phyloP scores from a whole-genome alignment of 2,113 vertebrate genomes.

The Petaurus breviceps region DNA sequence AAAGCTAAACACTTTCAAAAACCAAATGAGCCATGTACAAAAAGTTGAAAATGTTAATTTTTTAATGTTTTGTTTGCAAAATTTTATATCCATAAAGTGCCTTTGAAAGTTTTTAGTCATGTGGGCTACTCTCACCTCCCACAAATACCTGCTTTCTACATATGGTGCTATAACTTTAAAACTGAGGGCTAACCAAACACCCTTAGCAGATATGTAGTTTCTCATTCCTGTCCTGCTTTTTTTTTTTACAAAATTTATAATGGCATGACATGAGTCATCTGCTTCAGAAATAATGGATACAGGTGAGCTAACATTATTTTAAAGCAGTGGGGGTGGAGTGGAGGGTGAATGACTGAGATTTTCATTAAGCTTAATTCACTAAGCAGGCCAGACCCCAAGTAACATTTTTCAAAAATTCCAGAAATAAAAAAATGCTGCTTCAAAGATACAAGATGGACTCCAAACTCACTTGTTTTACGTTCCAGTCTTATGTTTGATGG shows the following conservation, averaged over 20 bases:
- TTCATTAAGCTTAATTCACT: conserved; percentile 50
- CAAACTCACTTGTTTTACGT: background rate
- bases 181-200: conserved; percentile 79
- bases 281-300: conserved; percentile 26
- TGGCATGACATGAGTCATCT: conserved; percentile 15
- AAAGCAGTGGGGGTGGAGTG: background rate
- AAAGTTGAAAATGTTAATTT: conserved; percentile 78
- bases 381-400: conserved; percentile 45
- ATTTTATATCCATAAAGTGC: conserved; percentile 89
- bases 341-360: background rate
- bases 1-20: conserved; percentile 74
- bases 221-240: conserved; percentile 47
- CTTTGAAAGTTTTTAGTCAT: conserved; percentile 83
- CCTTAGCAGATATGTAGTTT: conserved; percentile 50
- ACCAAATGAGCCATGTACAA: conserved; percentile 76
- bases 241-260: conserved; percentile 48
- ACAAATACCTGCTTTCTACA: conserved; percentile 78
- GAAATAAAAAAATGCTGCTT: conserved; percentile 21
- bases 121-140: conserved; percentile 79
- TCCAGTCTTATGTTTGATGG: background rate
- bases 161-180: conserved; percentile 84
- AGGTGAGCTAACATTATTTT: conserved; percentile 46
- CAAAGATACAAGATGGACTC: background rate
- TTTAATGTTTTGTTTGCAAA: conserved; percentile 79
- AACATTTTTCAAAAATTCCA: conserved; percentile 12